These are phyloP conservation scores for Cololabis saira DNA, from an alignment of 2,113 vertebrate genomes.

Conservation along the genomic window DNA sequence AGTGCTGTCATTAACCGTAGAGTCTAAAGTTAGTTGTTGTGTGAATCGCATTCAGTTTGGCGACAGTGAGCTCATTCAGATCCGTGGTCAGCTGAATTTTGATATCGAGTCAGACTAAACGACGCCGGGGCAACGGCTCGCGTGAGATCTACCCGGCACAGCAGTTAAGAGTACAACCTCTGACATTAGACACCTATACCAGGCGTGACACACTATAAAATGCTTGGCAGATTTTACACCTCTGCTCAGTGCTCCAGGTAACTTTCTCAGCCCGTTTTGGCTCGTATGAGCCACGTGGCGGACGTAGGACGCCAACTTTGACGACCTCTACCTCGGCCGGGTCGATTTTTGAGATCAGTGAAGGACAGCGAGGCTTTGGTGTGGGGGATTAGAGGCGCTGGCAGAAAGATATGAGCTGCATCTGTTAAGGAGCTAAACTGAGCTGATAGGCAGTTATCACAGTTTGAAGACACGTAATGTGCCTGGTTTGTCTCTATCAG, in stretches of 20 bases:
- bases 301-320: constrained; percentile 45
- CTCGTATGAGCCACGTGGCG: constrained; percentile 37
- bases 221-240: constrained; percentile 6
- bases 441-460: constrained; percentile 34
- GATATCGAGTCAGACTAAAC: constrained; percentile 63
- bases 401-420: constrained; percentile 44
- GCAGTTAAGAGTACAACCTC: constrained; percentile 67
- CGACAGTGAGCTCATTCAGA: constrained; percentile 70
- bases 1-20: constrained; percentile 62
- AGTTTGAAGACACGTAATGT: constrained; percentile 23
- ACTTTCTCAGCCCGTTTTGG: constrained; percentile 32
- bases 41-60: constrained; percentile 63
- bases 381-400: constrained; percentile 53
- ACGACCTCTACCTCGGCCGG: constrained; percentile 45
- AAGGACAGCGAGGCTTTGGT: constrained; percentile 65
- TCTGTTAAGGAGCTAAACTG: constrained; percentile 40
- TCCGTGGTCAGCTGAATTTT: constrained; percentile 74
- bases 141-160: constrained; percentile 56
- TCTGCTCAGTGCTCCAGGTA: constrained; percentile 14
- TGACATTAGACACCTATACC: constrained; percentile 32
- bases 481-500: constrained; percentile 13
- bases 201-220: constrained; percentile 20
- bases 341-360: constrained; percentile 62
- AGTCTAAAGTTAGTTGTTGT: constrained; percentile 47
- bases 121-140: constrained; percentile 37